A percentile compares a stretch with the other conserved stretches of the same genome.
phyloP scores from a whole-genome alignment of 2,797 vertebrate species.

The Cebuella pygmaea region DNA sequence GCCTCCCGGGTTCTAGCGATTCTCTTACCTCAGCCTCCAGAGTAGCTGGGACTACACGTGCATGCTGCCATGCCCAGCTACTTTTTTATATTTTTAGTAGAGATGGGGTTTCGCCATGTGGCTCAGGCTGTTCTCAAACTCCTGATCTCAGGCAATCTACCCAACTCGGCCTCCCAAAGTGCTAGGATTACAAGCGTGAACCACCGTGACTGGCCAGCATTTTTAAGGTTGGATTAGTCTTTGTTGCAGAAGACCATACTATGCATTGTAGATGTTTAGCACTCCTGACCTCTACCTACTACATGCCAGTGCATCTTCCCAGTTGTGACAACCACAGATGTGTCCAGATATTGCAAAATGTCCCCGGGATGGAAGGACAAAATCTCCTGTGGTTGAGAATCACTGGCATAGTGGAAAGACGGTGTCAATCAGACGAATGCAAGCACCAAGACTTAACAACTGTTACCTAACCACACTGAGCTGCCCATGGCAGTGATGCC shows the following conservation, averaged over 20 bases:
- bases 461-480: not conserved
- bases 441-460: not conserved
- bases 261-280: not conserved
- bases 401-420: not conserved
- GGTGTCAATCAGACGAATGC: not conserved
- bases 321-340: not conserved
- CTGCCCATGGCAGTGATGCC: not conserved
- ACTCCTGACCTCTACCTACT: not conserved
- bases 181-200: too few relatives aligned
- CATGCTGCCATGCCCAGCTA: not conserved
- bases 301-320: not conserved
- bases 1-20: fast-evolving
- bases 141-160: not conserved
- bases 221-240: not conserved
- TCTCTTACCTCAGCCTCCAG: not conserved
- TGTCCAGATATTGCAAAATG: not conserved
- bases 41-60: not conserved
- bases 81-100: not conserved
- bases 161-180: not conserved
- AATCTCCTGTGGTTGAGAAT: not conserved
- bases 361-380: not conserved
- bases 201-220: too few relatives aligned
- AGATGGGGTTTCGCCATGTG: not conserved
- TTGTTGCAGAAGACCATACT: not conserved
- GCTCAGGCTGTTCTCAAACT: not conserved